Conservation (phyloP, 2,113 vertebrate genomes). For the Phasianus colchicus region DNA sequence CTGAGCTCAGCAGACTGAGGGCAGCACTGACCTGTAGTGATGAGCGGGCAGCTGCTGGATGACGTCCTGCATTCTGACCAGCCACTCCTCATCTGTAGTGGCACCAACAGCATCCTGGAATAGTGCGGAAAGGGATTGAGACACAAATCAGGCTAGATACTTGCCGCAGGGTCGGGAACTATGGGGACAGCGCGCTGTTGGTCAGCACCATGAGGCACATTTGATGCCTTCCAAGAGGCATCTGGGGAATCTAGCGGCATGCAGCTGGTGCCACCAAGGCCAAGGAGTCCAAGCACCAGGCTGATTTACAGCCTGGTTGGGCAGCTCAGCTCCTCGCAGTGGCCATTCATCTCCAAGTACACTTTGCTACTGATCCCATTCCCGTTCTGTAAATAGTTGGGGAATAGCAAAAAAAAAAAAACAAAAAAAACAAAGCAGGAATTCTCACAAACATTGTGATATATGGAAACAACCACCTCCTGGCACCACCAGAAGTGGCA, state of each 20-base stretch:
- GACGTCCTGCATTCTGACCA: constrained; percentile 96
- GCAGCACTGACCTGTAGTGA: constrained; percentile 89
- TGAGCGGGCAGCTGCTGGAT: constrained; percentile 97
- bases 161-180: too few relatives aligned
- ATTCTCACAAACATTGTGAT: too few relatives aligned
- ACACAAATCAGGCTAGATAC: background rate
- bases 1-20: background rate
- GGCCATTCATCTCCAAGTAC: background rate
- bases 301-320: too few relatives aligned
- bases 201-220: too few relatives aligned
- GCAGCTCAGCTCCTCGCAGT: too few relatives aligned
- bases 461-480: too few relatives aligned
- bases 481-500: too few relatives aligned
- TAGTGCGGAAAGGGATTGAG: background rate
- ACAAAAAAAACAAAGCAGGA: accelerated
- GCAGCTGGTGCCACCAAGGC: too few relatives aligned
- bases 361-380: background rate
- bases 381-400: background rate
- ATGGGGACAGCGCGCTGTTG: too few relatives aligned
- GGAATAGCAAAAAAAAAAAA: background rate
- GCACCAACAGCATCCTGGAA: constrained; percentile 95
- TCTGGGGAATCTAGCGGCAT: too few relatives aligned
- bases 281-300: too few relatives aligned
- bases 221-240: too few relatives aligned
- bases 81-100: constrained; percentile 92